Percentiles rank a stretch among this genome's conserved stretches.
Conservation (phyloP, 2,113 vertebrate genomes). For the Tylochromis polylepis region DNA sequence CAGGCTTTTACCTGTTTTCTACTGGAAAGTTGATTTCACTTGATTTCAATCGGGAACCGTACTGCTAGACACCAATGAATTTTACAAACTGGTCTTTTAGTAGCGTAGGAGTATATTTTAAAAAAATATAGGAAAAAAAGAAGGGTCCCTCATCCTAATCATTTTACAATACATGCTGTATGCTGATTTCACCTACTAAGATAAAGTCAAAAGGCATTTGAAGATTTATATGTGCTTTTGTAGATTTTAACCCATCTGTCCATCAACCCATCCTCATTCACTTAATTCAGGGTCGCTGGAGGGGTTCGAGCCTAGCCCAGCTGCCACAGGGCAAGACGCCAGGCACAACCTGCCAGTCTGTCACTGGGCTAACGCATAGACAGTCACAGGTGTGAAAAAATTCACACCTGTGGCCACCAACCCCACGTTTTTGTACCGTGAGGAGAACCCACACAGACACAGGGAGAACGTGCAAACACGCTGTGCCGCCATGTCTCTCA, state of each 20-base stretch:
- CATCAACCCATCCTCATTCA: background rate
- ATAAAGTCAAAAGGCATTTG: background rate
- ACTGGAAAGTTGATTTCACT: background rate
- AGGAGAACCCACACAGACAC: background rate
- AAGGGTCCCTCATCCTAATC: background rate
- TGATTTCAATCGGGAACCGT: background rate
- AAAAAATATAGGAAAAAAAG: background rate
- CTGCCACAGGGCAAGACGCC: background rate
- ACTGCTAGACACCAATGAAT: background rate
- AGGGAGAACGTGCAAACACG: background rate
- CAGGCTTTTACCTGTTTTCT: background rate
- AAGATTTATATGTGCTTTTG: too few species aligned
- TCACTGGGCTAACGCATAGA: background rate
- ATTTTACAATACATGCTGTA: background rate
- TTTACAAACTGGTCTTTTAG: background rate
- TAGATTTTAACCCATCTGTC: background rate
- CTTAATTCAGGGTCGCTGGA: background rate
- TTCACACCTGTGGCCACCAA: background rate
- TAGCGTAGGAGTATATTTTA: background rate
- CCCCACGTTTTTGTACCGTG: background rate
- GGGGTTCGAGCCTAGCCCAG: background rate
- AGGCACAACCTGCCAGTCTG: background rate
- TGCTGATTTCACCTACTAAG: background rate
- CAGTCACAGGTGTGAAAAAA: background rate
- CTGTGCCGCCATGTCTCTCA: background rate